Percentiles rank a stretch among this genome's conserved stretches.
These are phyloP conservation scores for Pemphredon lugubris DNA, from an alignment of 2,888 invertebrate genomes.

Conservation along the genomic window DNA sequence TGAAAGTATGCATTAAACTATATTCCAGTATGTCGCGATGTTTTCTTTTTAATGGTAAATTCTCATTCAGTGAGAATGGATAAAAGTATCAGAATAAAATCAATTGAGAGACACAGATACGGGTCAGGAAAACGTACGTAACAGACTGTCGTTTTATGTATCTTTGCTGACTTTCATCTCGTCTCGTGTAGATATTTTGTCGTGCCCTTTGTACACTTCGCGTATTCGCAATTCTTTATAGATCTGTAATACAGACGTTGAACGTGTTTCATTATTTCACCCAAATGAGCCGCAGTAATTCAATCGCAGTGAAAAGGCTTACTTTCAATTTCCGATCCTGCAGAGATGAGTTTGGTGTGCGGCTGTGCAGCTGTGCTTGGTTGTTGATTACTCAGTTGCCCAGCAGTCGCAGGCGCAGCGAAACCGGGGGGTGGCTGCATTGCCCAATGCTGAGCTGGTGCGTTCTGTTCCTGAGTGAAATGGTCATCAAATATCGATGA, in stretches of 20 bases:
- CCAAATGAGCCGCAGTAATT: conserved; percentile 10
- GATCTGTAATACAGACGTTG: conserved; percentile 69
- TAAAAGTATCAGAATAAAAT: conserved; percentile 52
- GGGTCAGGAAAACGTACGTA: conserved; percentile 72
- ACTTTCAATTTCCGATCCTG: conserved; percentile 80
- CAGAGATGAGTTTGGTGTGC: conserved; percentile 80
- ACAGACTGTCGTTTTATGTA: conserved; percentile 68
- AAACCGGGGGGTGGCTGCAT: conserved; percentile 80
- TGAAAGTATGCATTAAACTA: conserved; percentile 46
- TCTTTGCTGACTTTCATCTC: conserved; percentile 63
- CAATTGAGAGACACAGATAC: conserved; percentile 66
- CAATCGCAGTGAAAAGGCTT: conserved; percentile 47
- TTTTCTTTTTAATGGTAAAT: conserved; percentile 44
- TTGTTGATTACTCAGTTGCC: conserved; percentile 76
- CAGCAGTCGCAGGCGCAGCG: conserved; percentile 74
- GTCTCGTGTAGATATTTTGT: conserved; percentile 56
- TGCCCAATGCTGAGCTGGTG: conserved; percentile 79
- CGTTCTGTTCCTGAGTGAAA: conserved; percentile 72
- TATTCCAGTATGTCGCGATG: conserved; percentile 39
- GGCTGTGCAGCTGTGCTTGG: conserved; percentile 78
- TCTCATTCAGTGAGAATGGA: conserved; percentile 46
- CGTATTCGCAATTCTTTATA: conserved; percentile 71
- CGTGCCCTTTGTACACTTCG: conserved; percentile 57
- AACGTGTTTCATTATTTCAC: conserved; percentile 22
- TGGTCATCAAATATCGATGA: background rate